phyloP scores from a whole-genome alignment of 30 jellyfish, hydroid and myxozoan genomes.

The Haliclystus octoradiatus region DNA sequence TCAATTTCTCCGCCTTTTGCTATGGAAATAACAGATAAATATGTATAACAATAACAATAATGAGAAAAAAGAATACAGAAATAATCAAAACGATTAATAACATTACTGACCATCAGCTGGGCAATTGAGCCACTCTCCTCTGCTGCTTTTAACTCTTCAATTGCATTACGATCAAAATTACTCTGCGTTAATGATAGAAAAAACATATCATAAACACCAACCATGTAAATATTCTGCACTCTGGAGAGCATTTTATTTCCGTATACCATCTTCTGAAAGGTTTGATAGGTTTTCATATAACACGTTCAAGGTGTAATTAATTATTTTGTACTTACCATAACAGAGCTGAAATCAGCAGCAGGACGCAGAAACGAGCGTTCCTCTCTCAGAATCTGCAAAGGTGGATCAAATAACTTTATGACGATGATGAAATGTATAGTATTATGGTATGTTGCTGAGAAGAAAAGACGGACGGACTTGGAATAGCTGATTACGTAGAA shows the following conservation, averaged over 20 bases:
- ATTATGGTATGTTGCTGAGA: too few relatives aligned
- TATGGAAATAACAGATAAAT: too few relatives aligned
- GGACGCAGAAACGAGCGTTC: constrained; percentile 44
- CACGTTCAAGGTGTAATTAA: too few relatives aligned
- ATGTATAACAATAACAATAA: too few relatives aligned
- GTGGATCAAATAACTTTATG: too few relatives aligned
- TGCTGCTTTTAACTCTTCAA: constrained; percentile 52
- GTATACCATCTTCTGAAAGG: background rate
- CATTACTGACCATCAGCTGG: background rate
- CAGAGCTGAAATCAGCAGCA: constrained; percentile 32
- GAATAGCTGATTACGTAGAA: too few relatives aligned
- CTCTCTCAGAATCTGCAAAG: constrained; percentile 18
- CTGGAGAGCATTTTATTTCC: background rate
- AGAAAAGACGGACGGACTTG: too few relatives aligned
- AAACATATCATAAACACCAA: background rate
- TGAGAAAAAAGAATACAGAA: background rate
- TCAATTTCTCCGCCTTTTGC: background rate
- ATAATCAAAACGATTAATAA: background rate
- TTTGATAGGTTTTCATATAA: too few relatives aligned
- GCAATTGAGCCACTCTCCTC: constrained; percentile 19
- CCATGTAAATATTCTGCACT: background rate
- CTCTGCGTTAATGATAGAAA: constrained; percentile 26
- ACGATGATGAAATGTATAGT: too few relatives aligned
- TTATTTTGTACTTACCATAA: constrained; percentile 17
- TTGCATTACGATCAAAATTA: constrained; percentile 61